These are phyloP conservation scores for Agapornis roseicollis DNA, from an alignment of 2,113 vertebrate species.

Conservation along the genomic window DNA sequence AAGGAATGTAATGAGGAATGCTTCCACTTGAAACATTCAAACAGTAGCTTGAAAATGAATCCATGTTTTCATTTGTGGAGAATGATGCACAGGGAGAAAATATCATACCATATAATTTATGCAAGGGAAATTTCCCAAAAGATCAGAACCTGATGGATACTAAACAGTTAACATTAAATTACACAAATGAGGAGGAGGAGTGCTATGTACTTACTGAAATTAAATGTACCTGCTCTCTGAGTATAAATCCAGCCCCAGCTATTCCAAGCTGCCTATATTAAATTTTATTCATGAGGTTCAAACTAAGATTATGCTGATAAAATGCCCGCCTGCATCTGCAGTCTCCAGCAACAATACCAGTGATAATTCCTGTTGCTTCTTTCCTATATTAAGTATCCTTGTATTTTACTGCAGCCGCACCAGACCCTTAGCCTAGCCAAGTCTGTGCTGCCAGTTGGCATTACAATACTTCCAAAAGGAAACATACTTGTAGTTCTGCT, in stretches of 20 bases:
- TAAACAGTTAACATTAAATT: constrained; percentile 36
- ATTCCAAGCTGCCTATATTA: constrained; percentile 19
- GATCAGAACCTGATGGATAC: neutral
- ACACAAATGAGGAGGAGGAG: neutral
- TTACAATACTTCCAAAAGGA: constrained; percentile 27
- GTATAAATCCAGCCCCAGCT: constrained; percentile 30
- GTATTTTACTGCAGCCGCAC: constrained; percentile 33
- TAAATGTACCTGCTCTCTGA: constrained; percentile 51
- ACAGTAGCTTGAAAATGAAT: neutral
- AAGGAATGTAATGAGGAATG: neutral
- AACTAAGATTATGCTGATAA: constrained; percentile 58
- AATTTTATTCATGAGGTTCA: constrained; percentile 46
- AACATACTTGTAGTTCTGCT: constrained; percentile 28
- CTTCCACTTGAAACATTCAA: neutral
- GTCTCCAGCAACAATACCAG: constrained; percentile 27
- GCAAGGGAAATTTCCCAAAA: neutral
- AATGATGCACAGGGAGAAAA: neutral
- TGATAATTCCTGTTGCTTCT: constrained; percentile 36
- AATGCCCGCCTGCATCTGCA: constrained; percentile 51
- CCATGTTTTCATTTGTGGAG: neutral
- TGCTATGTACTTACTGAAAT: constrained; percentile 40
- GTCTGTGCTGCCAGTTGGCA: constrained; percentile 44
- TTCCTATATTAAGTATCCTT: constrained; percentile 39
- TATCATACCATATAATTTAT: neutral
- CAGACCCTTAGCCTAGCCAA: constrained; percentile 35